These are phyloP conservation scores for Iguana delicatissima DNA, from an alignment of 2,797 vertebrate genomes.

Conservation along the genomic window DNA sequence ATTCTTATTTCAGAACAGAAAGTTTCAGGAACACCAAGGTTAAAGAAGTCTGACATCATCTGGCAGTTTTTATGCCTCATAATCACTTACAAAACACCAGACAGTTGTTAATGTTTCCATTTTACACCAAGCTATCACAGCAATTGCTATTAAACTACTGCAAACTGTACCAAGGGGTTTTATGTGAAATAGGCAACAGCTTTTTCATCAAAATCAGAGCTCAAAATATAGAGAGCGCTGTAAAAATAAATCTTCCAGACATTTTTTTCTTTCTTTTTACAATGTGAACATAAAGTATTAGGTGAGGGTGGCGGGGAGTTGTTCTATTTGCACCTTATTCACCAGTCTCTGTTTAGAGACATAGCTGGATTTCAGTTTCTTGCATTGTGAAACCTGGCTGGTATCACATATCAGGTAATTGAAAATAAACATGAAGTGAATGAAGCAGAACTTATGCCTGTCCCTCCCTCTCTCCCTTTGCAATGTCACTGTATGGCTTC, in stretches of 20 bases:
- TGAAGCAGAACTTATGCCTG: not conserved
- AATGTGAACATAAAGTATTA: fast-evolving
- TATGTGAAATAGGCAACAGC: constrained; percentile 31
- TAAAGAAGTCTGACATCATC: constrained; percentile 36
- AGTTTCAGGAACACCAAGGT: constrained; percentile 36
- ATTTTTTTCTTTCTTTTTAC: constrained; percentile 4
- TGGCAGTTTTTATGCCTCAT: constrained; percentile 41
- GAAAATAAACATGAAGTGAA: constrained; percentile 21
- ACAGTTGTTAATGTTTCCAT: not conserved
- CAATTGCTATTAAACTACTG: no score
- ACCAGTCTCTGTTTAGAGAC: not conserved
- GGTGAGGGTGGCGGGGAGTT: not conserved
- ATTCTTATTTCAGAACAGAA: constrained; percentile 26
- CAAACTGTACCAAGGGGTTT: not conserved
- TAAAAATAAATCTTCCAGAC: constrained; percentile 3
- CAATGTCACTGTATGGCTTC: not conserved
- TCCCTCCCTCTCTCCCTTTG: not conserved
- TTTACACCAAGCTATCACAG: not conserved
- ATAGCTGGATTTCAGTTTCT: not conserved
- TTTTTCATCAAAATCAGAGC: constrained; percentile 18
- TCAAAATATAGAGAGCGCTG: constrained; percentile 38
- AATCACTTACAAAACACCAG: constrained; percentile 40
- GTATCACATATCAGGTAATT: not conserved
- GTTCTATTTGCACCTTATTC: not conserved
- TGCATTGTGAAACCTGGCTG: not conserved